A percentile compares a stretch with the other conserved stretches of the same genome.
phyloP scores from a whole-genome alignment of 2,113 vertebrate species.

The Hydrolagus affinis region DNA sequence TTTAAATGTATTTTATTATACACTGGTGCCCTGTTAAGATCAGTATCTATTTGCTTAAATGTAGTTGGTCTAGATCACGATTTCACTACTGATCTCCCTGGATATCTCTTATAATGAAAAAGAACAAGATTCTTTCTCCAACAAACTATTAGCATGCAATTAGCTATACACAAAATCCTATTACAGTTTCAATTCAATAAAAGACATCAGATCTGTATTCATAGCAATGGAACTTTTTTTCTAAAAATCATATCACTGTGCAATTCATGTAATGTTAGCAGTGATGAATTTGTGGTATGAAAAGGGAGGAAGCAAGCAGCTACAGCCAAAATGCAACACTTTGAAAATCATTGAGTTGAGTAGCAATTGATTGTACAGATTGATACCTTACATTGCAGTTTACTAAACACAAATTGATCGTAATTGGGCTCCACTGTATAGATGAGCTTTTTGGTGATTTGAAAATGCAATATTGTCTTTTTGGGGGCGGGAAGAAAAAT shows the following conservation, averaged over 20 bases:
- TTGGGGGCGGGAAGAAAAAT: background rate
- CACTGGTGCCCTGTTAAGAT: constrained; percentile 22
- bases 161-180: background rate
- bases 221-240: too few species aligned
- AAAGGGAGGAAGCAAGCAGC: too few species aligned
- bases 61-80: background rate
- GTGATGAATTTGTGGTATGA: too few species aligned
- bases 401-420: background rate
- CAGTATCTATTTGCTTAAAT: background rate
- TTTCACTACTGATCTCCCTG: background rate
- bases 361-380: background rate
- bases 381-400: background rate
- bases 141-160: background rate
- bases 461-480: background rate
- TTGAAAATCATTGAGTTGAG: background rate
- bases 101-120: background rate
- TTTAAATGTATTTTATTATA: background rate
- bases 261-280: too few species aligned
- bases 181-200: background rate
- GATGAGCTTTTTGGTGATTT: constrained; percentile 7
- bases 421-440: background rate
- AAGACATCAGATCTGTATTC: too few species aligned
- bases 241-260: too few species aligned
- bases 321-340: too few species aligned
- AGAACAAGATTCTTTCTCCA: background rate